Percentiles rank a stretch among this genome's conserved stretches.
phyloP scores from a whole-genome alignment of 2,113 vertebrate genomes.

The Crotalus helleri region DNA sequence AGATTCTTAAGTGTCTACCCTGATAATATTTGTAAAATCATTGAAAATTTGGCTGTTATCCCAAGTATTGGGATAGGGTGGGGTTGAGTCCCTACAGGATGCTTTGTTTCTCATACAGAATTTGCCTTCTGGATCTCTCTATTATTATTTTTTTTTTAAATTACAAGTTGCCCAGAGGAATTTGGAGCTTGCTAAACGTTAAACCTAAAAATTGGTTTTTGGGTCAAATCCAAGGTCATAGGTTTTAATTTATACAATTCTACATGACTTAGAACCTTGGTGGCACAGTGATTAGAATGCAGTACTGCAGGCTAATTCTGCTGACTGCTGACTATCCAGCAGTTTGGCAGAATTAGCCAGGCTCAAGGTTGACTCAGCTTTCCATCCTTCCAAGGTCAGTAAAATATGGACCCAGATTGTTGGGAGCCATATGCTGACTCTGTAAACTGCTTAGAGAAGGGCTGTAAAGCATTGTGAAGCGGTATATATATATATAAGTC shows the following conservation, averaged over 20 bases:
- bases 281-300: no score
- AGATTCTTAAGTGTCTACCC: background rate
- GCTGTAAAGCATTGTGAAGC: no score
- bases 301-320: no score
- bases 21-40: background rate
- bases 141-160: background rate
- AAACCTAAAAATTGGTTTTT: background rate
- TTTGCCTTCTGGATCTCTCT: background rate
- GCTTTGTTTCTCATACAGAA: background rate
- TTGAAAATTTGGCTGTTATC: background rate
- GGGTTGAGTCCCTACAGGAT: background rate
- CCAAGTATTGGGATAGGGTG: background rate
- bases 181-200: background rate
- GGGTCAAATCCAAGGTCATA: background rate
- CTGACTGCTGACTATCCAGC: no score
- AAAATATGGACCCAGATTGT: no score
- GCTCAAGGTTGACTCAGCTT: no score
- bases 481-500: no score
- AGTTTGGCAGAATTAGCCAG: no score
- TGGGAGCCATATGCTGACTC: no score
- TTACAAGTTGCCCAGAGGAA: background rate
- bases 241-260: background rate
- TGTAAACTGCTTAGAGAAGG: no score
- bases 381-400: no score
- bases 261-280: background rate